Conservation (phyloP, 2,888 invertebrate species). For the Penaeus monodon region DNA sequence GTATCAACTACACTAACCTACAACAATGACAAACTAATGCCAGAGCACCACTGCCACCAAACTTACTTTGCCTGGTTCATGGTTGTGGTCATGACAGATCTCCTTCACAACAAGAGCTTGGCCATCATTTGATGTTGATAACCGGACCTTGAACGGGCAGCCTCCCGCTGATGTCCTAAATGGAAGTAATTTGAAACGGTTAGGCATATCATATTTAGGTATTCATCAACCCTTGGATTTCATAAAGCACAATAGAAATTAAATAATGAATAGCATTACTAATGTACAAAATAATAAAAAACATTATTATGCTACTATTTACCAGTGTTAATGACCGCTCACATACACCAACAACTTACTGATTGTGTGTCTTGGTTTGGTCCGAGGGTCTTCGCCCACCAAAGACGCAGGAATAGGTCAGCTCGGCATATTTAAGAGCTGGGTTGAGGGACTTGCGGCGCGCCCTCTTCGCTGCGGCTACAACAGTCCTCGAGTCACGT, state of each 20-base stretch:
- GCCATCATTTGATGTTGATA: slow-evolving; percentile 65
- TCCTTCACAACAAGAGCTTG: slow-evolving; percentile 65
- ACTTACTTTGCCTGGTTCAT: slow-evolving; percentile 65
- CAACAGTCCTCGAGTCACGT: slow-evolving; percentile 63
- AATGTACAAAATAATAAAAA: no score
- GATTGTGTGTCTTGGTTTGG: slow-evolving; percentile 64
- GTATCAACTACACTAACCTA: not conserved
- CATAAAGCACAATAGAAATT: no score
- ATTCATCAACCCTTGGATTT: not conserved
- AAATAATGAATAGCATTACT: no score
- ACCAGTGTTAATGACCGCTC: no score
- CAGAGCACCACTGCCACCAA: not conserved
- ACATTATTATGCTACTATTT: no score
- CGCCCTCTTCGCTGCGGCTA: slow-evolving; percentile 65
- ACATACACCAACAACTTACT: slow-evolving; percentile 42
- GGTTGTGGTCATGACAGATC: slow-evolving; percentile 64
- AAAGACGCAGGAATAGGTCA: slow-evolving; percentile 65
- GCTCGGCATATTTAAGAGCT: slow-evolving; percentile 65
- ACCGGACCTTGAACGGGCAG: slow-evolving; percentile 65
- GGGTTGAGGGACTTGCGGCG: slow-evolving; percentile 65
- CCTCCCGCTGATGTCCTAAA: slow-evolving; percentile 64
- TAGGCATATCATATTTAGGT: not conserved
- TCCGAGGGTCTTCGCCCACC: slow-evolving; percentile 64
- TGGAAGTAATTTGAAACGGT: not conserved
- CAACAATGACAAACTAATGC: not conserved